Evolutionary conservation across 2,888 invertebrate genomes (phyloP).

Genomic region (Macroteleia sp.): DNA sequence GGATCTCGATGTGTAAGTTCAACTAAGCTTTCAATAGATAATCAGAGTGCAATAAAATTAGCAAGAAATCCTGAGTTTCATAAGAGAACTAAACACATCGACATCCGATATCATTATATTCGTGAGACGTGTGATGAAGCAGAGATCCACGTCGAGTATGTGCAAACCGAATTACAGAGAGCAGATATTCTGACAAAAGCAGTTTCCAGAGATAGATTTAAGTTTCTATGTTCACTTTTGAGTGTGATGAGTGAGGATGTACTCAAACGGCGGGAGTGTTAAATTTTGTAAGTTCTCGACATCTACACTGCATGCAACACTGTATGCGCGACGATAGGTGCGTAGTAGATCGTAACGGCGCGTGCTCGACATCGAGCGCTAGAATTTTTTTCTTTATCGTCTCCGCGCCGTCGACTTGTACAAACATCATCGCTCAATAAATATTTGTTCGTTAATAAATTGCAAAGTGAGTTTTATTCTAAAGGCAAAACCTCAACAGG

Average conservation of each 20-base stretch:
- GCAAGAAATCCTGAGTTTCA: slow-evolving; percentile 1
- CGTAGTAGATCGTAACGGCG: background rate
- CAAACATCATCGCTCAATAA: background rate
- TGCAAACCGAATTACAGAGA: slow-evolving; percentile 22
- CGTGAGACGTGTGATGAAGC: background rate
- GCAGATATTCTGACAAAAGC: slow-evolving; percentile 50
- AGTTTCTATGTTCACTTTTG: background rate
- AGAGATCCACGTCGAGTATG: slow-evolving; percentile 26
- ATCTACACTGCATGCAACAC: background rate
- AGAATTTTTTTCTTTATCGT: background rate
- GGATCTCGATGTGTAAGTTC: slow-evolving; percentile 1
- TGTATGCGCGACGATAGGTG: background rate
- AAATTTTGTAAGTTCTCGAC: background rate
- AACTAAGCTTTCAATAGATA: background rate
- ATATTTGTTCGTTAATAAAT: background rate
- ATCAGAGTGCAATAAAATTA: background rate
- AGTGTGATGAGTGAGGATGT: slow-evolving; percentile 2
- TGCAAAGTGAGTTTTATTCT: background rate
- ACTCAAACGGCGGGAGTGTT: slow-evolving; percentile 18
- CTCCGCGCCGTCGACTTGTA: background rate
- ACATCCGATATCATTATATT: too few species aligned
- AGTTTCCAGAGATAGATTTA: background rate
- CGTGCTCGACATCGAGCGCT: background rate
- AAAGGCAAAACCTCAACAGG: background rate
- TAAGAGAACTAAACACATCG: slow-evolving; percentile 12